These are phyloP conservation scores for Quiscalus mexicanus DNA, from an alignment of 2,113 vertebrate species.

Conservation along the genomic window DNA sequence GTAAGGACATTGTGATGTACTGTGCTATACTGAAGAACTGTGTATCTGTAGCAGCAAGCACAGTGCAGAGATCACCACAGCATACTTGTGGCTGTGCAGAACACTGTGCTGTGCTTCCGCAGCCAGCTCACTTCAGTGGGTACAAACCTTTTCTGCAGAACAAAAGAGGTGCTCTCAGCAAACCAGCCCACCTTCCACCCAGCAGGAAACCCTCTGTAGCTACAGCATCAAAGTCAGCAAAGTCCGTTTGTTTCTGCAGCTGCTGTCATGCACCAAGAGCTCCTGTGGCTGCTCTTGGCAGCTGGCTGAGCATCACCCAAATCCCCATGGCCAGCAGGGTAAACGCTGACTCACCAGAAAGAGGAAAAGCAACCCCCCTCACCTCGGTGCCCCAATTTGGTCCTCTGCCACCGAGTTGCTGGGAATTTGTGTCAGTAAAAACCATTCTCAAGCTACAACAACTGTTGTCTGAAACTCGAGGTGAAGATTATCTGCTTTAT, in stretches of 20 bases:
- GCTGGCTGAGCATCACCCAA: not conserved
- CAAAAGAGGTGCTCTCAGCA: not conserved
- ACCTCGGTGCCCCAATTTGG: not conserved
- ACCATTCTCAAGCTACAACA: not conserved
- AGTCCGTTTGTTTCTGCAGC: not conserved
- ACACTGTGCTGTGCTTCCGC: not conserved
- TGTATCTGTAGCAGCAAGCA: not conserved
- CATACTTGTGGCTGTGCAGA: not conserved
- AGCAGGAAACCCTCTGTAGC: not conserved
- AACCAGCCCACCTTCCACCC: not conserved
- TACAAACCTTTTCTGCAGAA: not conserved
- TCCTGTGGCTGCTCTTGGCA: not conserved
- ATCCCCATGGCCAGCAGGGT: rapidly evolving
- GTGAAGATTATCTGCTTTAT: not conserved
- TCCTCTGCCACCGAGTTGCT: rapidly evolving
- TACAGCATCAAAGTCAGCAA: not conserved
- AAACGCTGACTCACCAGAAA: not conserved
- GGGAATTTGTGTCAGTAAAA: not conserved
- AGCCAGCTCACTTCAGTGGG: not conserved
- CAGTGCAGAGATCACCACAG: not conserved
- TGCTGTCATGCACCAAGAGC: not conserved
- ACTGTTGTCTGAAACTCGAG: not conserved
- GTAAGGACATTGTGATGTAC: not conserved
- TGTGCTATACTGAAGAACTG: not conserved
- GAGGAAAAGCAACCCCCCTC: not conserved